Percentiles rank a stretch among this genome's conserved stretches.
Evolutionary conservation across 2,113 vertebrate species (phyloP).

Genomic region (Anoplopoma fimbria): DNA sequence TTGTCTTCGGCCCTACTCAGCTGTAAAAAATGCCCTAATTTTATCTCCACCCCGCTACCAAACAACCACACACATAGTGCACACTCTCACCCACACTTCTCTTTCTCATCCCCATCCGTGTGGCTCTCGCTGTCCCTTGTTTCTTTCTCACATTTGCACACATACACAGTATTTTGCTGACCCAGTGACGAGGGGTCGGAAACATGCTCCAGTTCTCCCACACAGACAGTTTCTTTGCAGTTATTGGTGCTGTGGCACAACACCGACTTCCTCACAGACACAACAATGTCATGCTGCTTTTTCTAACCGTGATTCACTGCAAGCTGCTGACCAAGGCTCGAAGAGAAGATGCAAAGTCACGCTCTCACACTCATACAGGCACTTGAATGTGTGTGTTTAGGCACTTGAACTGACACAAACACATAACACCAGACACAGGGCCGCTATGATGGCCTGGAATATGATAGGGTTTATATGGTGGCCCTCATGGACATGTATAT

Average conservation of each 20-base stretch:
- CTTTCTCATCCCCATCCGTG: conserved; percentile 29
- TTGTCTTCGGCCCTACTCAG: conserved; percentile 69
- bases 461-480: not conserved
- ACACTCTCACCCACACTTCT: conserved; percentile 9
- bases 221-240: conserved; percentile 62
- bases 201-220: conserved; percentile 76
- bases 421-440: not conserved
- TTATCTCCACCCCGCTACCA: conserved; percentile 41
- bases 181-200: conserved; percentile 23
- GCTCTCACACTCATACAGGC: conserved; percentile 6
- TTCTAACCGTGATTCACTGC: conserved; percentile 28
- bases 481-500: not conserved
- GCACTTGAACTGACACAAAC: conserved; percentile 19
- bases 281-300: conserved; percentile 49
- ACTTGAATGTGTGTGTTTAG: conserved; percentile 16
- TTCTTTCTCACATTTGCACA: conserved; percentile 37
- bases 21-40: conserved; percentile 78
- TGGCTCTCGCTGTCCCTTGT: not conserved
- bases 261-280: conserved; percentile 51
- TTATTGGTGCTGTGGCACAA: conserved; percentile 54
- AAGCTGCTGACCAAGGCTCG: conserved; percentile 39
- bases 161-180: conserved; percentile 44
- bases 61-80: conserved; percentile 20
- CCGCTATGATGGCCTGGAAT: not conserved
- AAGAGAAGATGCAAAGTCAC: conserved; percentile 34